Evolutionary conservation across 2,797 vertebrate genomes (phyloP), one percentile per base, ranked within the genome.

Genomic region (Enoplosus armatus): DNA sequence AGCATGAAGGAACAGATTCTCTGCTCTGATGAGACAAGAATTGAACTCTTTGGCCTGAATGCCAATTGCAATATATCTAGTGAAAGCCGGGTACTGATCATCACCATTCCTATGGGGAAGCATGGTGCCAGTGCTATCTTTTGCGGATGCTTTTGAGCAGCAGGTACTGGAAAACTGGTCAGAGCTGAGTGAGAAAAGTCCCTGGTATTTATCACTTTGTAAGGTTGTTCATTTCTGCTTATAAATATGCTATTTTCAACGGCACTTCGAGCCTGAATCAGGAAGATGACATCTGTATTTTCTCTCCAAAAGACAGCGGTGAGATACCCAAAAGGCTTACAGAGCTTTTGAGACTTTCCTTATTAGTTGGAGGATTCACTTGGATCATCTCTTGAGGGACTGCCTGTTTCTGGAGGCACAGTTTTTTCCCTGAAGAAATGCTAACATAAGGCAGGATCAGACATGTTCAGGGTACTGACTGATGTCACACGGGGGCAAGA

Each of bases 1-100:
- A 87, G 87, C 85, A 88, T 79, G 77, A 87, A 83, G 73, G 75
- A 79, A 48, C 82, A 55, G 66, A 87, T 86, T 80, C 63, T 78
- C 75, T 80, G 82, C 67, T 72, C 65, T 74, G 85, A 89, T 86
- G 78, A 88, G 79, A 85, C 39, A 61, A 76, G 65, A 82, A 84
- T n/a, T 83, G 70, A 80, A 79, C 59, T 82, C 56, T 83, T 73
- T 83, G 71, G 67, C 58, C 37, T 43, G 72, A 82, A 86, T 78
- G 64, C 75, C 79, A 79, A 78, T 50, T 71, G 65, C 63, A n/a
- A n/a, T 80, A 45, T 72, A 79, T 80, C 80, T 79, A 47, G 54
- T 78, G 67, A 76, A 72, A 81, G 79, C 64, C 79, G 82, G 79
- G 65, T 75, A 72, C 63, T 22, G 63, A 80, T 84, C 64, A 71